Conservation (phyloP, 2,888 invertebrate genomes). For the Muscina levida region DNA sequence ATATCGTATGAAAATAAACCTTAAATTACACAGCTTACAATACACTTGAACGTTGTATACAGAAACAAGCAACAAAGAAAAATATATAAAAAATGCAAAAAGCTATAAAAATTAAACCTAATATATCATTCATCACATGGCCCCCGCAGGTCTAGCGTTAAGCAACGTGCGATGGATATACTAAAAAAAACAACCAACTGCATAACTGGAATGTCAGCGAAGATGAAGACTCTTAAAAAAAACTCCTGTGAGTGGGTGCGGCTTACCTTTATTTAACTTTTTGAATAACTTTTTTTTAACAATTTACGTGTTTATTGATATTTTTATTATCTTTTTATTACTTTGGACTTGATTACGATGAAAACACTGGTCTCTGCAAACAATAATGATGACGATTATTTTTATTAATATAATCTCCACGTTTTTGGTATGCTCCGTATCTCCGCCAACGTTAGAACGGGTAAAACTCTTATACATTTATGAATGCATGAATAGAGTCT, state of each 20-base stretch:
- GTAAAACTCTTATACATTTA: constrained; percentile 1
- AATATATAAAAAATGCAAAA: background rate
- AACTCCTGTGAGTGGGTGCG: no score
- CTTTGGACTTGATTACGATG: constrained; percentile 7
- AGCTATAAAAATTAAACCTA: background rate
- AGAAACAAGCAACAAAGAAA: background rate
- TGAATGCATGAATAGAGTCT: background rate
- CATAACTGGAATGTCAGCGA: no score
- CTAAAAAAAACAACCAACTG: no score
- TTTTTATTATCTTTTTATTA: background rate
- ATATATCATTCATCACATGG: background rate
- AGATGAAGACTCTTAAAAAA: no score
- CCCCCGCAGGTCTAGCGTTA: no score
- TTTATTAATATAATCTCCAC: background rate
- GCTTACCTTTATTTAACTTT: no score
- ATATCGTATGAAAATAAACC: background rate
- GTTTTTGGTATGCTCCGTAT: background rate
- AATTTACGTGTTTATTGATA: no score
- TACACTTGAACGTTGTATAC: constrained; percentile 46
- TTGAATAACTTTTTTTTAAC: no score
- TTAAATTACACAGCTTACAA: constrained; percentile 8
- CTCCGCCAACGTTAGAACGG: background rate
- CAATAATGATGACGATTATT: background rate
- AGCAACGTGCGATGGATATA: background rate
- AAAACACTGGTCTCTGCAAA: background rate